Base-by-base conservation (phyloP, 53 echinoderm and acorn worm species). In the Paracentrotus lividus region DNA sequence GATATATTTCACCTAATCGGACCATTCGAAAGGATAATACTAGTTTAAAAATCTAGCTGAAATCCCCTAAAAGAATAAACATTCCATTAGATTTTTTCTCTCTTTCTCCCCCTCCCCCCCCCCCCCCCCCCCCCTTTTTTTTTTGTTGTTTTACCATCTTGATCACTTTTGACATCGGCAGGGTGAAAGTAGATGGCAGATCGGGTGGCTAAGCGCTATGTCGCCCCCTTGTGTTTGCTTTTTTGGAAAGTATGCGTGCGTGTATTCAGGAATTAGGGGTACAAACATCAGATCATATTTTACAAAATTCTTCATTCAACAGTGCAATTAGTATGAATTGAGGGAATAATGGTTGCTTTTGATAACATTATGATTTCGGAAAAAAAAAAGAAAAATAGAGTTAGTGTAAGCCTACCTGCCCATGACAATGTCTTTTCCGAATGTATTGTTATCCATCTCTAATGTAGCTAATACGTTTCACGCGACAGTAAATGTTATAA, bases 181-280 rank as follows among this genome's bases (percentile, higher is more conserved):
- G 32, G 47, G 81, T 81, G 81, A 81, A 81, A 81, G 81, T 81
- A 26, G 26, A 45, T 77, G 42, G 9, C 47, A 81, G n/a, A 24
- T 81, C 81, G 13, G 8, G 0, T 1, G 81, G 16, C 3, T 44
- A n/a, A 5, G 81, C 27, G 81, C n/a, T 45, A 81, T 81, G 81
- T 8, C 81, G 81, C 81, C 81, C 81, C 81, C 81, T 81, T 27
- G 49, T 47, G 81, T 49, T 81, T 9, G 81, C 24, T 5, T 26
- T 81, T 49, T 38, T 72, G 40, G 40, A 38, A 36, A 2, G 36
- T 20, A 32, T 26, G 55, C 9, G 1, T 15, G 0, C 64, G 13
- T 64, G 27, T 29, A 29, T 64, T 64, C 31, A 31, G 1, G 13
- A 15, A 15, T 54, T 18, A 54, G 29, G 31, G 64, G 31, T 10